phyloP scores from a whole-genome alignment of 2,888 invertebrate genomes.

The Sthenelais limicola region DNA sequence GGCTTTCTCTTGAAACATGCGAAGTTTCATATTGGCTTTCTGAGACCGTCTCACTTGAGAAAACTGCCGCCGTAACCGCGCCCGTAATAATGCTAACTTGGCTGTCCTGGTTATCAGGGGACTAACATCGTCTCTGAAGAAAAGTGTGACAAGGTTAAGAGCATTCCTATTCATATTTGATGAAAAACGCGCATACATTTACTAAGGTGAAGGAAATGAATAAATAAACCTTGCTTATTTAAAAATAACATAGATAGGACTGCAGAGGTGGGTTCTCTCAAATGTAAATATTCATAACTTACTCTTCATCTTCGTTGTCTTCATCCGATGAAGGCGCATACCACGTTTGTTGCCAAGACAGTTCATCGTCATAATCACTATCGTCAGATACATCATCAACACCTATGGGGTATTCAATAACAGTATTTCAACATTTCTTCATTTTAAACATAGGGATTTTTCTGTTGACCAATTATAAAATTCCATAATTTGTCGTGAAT shows the following conservation, averaged over 20 bases:
- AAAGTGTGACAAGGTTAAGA: neutral
- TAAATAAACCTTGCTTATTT: too few relatives aligned
- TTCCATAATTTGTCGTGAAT: too few relatives aligned
- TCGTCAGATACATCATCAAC: conserved; percentile 60
- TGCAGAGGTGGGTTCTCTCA: too few relatives aligned
- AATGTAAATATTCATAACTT: too few relatives aligned
- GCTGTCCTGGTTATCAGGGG: conserved; percentile 40
- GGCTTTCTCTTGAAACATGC: conserved; percentile 54
- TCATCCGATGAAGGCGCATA: conserved; percentile 66
- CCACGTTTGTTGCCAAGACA: conserved; percentile 69
- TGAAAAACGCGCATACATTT: too few relatives aligned
- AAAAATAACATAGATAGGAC: too few relatives aligned
- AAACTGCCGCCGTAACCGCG: conserved; percentile 73
- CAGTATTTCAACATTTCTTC: conserved; percentile 56
- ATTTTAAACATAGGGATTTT: neutral
- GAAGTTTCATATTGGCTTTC: conserved; percentile 55
- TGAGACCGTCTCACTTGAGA: conserved; percentile 70
- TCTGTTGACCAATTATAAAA: too few relatives aligned
- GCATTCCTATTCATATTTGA: neutral
- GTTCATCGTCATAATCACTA: conserved; percentile 57
- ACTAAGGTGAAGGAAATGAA: too few relatives aligned
- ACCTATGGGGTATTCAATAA: conserved; percentile 47
- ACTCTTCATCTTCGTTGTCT: conserved; percentile 53
- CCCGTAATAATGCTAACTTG: conserved; percentile 60
- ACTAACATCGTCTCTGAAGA: conserved; percentile 1